Base-by-base conservation (phyloP, 1,140 invertebrate species). In the Rhagoletis zephyria region DNA sequence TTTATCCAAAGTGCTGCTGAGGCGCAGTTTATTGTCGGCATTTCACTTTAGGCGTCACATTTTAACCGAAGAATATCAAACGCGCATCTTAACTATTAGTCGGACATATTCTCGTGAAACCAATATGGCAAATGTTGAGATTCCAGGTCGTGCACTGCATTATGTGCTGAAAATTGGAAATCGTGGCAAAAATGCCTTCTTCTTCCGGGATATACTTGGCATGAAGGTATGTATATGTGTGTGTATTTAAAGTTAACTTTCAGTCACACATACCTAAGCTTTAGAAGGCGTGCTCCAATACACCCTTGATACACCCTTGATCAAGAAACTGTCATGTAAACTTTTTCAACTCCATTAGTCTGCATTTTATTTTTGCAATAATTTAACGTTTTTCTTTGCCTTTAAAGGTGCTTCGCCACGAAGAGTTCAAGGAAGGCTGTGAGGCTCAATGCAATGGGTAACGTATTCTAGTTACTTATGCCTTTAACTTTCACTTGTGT, bases 381-480 rank as follows among this genome's bases (percentile, higher is more conserved):
- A 81, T 56, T 59, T 48, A 56, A 30, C 7, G 19, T 70, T 86
- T 10, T 48, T 48, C 12, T 86, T 30, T 19, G 6, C 59, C 3
- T 77, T 60, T 45, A 10, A 87, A 98, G 97, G 96, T 99, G 85
- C 93, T 99, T 63, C 95, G 98, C 88, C 98, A 99, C 94, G 98
- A 99, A 94, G 98, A 99, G 94, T 99, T 99, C 93, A 95, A 96
- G 88, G 97, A 99, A 93, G 98, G 98, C 6, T 99, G 98, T 94
- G 97, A 98, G 91, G 98, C 98, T 60, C 95, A 97, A 81, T 99
- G 98, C 91, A 99, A 99, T 95, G 98, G 98, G 97, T 98, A 94
- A 95, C 93, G 93, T 10, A n/a, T 81, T 60, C 45, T 48, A n/a
- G n/a, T n/a, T 0, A 3, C 4, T 60, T 85, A 48, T 70, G 30